A percentile compares a stretch with the other conserved stretches of the same genome.
Evolutionary conservation across 2,797 vertebrate species (phyloP).

Genomic region (Darevskia mixta): DNA sequence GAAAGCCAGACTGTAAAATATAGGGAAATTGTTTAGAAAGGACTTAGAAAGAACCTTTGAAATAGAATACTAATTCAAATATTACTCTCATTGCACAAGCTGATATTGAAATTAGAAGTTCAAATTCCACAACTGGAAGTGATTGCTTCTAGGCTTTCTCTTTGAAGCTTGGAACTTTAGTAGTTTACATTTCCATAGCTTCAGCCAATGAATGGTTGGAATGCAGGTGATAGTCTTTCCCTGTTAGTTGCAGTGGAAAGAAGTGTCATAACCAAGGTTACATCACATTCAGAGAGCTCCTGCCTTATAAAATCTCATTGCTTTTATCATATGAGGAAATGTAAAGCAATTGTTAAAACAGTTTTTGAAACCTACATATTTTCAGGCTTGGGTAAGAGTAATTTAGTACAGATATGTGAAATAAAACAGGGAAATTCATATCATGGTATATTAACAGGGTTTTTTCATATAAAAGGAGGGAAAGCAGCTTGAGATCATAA

Average conservation of each 20-base stretch:
- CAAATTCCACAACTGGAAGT: conserved; percentile 28
- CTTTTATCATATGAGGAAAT: conserved; percentile 47
- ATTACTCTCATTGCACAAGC: not conserved
- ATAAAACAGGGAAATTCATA: not conserved
- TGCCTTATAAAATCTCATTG: conserved; percentile 30
- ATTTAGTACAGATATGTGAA: not conserved
- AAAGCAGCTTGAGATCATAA: not conserved
- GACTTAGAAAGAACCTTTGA: not conserved
- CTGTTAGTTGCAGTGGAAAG: conserved; percentile 28
- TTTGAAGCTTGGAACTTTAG: conserved; percentile 54
- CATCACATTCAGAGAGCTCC: conserved; percentile 37
- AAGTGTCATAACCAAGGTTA: conserved; percentile 39
- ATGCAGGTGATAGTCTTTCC: conserved; percentile 40
- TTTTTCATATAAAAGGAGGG: too few species aligned
- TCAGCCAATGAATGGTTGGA: conserved; percentile 50
- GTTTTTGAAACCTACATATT: not conserved
- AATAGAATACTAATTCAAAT: not conserved
- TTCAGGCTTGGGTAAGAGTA: conserved; percentile 12
- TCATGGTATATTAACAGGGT: not conserved
- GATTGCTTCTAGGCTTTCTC: conserved; percentile 42
- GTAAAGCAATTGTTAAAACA: not conserved
- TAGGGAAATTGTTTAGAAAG: not conserved
- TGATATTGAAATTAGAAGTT: conserved; percentile 27
- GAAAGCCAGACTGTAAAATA: conserved; percentile 1
- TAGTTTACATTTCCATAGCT: conserved; percentile 58